Percentiles rank a stretch among this genome's conserved stretches.
Conservation (phyloP, 2,888 invertebrate species). For the Oscheius myriophilus region DNA sequence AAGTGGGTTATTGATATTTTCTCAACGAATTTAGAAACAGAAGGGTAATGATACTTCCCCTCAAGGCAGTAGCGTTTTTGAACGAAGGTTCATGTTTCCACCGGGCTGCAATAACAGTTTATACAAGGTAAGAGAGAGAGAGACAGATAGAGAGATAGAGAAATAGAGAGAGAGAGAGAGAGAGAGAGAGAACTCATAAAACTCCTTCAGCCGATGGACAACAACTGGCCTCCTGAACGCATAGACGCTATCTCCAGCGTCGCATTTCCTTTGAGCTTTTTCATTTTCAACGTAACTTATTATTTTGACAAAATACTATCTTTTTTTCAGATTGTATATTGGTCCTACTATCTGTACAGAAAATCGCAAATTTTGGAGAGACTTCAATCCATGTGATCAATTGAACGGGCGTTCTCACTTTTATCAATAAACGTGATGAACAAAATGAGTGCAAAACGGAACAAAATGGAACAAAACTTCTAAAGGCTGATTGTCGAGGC, state of each 20-base stretch:
- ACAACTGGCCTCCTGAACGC: constrained; percentile 51
- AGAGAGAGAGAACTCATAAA: background rate
- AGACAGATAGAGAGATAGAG: too few species aligned
- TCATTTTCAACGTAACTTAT: constrained; percentile 65
- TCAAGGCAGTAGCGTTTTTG: constrained; percentile 60
- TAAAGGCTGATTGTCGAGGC: too few species aligned
- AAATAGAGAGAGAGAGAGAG: too few species aligned
- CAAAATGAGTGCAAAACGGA: too few species aligned
- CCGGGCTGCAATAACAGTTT: constrained; percentile 38
- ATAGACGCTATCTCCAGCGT: constrained; percentile 63
- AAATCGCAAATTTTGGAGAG: constrained; percentile 35
- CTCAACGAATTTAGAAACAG: background rate
- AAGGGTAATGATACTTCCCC: constrained; percentile 40
- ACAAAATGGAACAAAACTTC: too few species aligned
- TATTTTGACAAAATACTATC: background rate
- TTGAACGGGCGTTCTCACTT: too few species aligned
- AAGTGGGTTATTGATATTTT: constrained; percentile 11
- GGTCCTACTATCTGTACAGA: constrained; percentile 62
- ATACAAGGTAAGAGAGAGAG: constrained; percentile 16
- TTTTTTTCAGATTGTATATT: constrained; percentile 66
- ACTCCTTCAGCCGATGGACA: constrained; percentile 7
- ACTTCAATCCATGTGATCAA: constrained; percentile 19
- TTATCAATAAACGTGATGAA: too few species aligned
- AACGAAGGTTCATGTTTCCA: constrained; percentile 66
- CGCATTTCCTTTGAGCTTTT: constrained; percentile 68